These are phyloP conservation scores for Cavia aperea DNA, from an alignment of 2,113 vertebrate genomes.

Conservation along the genomic window DNA sequence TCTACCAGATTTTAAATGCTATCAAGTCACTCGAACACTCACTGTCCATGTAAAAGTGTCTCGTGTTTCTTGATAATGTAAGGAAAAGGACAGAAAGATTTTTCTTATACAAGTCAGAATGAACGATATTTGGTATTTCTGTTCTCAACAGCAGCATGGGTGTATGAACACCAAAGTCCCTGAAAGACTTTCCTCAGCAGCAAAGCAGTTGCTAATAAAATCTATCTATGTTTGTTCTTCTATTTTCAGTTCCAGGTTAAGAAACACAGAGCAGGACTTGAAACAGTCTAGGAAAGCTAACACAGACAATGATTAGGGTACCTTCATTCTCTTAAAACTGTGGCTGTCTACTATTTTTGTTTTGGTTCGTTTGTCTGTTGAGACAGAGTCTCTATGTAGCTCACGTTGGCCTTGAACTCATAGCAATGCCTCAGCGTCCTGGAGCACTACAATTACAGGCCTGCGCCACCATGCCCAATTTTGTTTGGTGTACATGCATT, in stretches of 20 bases:
- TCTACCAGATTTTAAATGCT: neutral
- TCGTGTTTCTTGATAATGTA: neutral
- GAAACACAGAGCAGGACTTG: neutral
- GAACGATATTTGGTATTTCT: neutral
- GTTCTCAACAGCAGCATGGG: neutral
- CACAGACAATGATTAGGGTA: neutral
- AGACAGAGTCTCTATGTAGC: no score
- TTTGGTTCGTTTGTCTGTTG: neutral
- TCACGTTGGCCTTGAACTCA: no score
- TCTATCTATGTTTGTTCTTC: neutral
- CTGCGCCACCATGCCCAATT: neutral
- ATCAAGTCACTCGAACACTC: neutral
- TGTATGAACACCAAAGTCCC: neutral
- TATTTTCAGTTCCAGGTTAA: neutral
- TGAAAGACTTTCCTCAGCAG: neutral
- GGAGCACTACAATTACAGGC: no score
- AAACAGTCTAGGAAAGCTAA: neutral
- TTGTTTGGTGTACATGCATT: neutral
- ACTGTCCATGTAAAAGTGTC: neutral
- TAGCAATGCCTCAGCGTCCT: no score
- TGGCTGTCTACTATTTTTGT: neutral
- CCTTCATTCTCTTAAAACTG: neutral
- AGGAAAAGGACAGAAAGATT: neutral
- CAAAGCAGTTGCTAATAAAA: neutral
- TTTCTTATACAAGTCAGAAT: neutral